phyloP scores from a whole-genome alignment of 1,140 invertebrate genomes.

The Cotesia chilonis region DNA sequence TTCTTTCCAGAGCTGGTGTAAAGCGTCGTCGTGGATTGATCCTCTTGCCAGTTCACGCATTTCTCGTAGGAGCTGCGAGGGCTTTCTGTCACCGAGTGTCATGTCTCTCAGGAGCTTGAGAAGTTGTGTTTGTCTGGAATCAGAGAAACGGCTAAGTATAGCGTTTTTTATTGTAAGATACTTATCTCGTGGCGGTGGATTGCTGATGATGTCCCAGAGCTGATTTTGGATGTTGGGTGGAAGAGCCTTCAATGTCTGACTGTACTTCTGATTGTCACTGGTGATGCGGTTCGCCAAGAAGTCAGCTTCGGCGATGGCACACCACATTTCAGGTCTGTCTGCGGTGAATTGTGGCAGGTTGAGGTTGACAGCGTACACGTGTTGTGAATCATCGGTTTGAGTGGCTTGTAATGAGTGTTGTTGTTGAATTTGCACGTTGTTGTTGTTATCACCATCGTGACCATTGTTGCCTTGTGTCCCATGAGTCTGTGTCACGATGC shows the following conservation, averaged over 20 bases:
- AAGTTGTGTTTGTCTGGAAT: neutral
- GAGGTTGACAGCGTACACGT: neutral
- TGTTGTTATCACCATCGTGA: too few relatives aligned
- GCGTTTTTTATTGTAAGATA: neutral
- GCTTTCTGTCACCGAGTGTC: neutral
- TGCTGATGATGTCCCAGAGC: conserved; percentile 10
- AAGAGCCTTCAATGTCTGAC: neutral
- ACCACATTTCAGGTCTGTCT: too few relatives aligned
- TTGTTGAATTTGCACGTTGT: too few relatives aligned
- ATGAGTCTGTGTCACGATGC: too few relatives aligned
- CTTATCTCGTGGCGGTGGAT: neutral
- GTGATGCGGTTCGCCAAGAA: too few relatives aligned
- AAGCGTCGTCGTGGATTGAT: too few relatives aligned
- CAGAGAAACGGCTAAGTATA: neutral
- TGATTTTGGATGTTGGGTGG: neutral
- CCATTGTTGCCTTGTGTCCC: too few relatives aligned
- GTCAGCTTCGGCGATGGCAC: too few relatives aligned
- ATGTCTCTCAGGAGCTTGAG: neutral
- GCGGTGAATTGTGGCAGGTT: neutral
- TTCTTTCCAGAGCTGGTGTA: too few relatives aligned
- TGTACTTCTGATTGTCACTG: neutral
- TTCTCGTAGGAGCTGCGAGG: conserved; percentile 1
- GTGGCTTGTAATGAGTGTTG: too few relatives aligned
- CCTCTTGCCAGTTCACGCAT: neutral
- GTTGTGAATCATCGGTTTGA: neutral